Percentiles rank a stretch among this genome's conserved stretches.
These are phyloP conservation scores for Arion vulgaris DNA, from an alignment of 1,140 invertebrate species.

Conservation along the genomic window DNA sequence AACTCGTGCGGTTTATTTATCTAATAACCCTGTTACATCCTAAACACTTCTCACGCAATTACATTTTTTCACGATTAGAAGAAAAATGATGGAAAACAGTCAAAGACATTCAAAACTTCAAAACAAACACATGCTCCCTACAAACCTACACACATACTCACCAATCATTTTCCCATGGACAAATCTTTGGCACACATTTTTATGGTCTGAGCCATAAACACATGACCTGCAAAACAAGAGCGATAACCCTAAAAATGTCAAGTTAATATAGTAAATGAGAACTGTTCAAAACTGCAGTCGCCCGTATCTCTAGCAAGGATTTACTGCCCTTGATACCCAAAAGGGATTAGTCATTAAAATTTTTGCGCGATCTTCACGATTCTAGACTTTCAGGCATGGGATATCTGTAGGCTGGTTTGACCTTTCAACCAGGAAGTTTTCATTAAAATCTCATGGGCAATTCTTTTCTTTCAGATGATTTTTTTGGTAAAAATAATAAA, in stretches of 20 bases:
- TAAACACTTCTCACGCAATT: too few species aligned
- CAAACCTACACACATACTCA: neutral
- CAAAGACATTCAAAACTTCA: too few species aligned
- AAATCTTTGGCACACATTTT: neutral
- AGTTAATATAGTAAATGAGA: conserved; percentile 24
- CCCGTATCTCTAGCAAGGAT: conserved; percentile 14
- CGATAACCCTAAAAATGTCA: conserved; percentile 28
- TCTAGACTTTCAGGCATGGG: conserved; percentile 3
- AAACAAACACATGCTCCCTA: neutral
- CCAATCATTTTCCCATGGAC: neutral
- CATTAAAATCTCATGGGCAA: neutral
- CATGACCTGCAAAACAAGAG: conserved; percentile 12
- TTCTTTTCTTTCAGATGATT: neutral
- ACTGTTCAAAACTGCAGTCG: conserved; percentile 12
- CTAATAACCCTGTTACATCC: too few species aligned
- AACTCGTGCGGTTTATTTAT: too few species aligned
- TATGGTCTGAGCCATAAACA: conserved; percentile 3
- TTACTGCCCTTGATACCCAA: conserved; percentile 17
- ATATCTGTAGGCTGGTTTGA: neutral
- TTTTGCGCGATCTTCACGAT: neutral
- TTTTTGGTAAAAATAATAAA: too few species aligned
- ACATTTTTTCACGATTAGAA: too few species aligned
- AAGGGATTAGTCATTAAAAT: conserved; percentile 17
- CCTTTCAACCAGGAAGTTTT: conserved; percentile 2
- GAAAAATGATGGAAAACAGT: too few species aligned